These are phyloP conservation scores for Calephelis nemesis DNA, from an alignment of 1,140 invertebrate species.

Conservation along the genomic window DNA sequence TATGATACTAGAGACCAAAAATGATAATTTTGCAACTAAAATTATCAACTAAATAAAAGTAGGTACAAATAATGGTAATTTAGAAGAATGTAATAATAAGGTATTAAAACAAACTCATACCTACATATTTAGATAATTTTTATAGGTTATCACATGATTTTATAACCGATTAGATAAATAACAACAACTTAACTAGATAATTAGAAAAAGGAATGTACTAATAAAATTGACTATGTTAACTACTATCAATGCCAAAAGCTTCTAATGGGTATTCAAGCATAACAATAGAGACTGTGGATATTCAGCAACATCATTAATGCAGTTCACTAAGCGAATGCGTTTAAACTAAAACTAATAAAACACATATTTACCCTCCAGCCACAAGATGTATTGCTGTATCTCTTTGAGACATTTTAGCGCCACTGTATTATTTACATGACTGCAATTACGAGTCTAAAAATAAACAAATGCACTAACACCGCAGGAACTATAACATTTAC, in stretches of 20 bases:
- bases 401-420: constrained; percentile 83
- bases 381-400: constrained; percentile 92
- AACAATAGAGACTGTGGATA: background rate
- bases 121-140: no score
- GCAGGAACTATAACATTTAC: constrained; percentile 43
- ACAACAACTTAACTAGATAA: no score
- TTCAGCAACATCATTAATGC: background rate
- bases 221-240: background rate
- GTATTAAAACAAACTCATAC: no score
- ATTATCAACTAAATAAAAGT: no score
- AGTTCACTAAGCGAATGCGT: background rate
- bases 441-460: constrained; percentile 74
- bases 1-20: no score
- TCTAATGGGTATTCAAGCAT: background rate
- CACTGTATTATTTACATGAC: constrained; percentile 70
- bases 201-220: no score
- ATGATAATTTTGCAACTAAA: no score
- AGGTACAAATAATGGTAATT: no score
- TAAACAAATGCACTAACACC: constrained; percentile 74
- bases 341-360: background rate
- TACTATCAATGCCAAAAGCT: background rate
- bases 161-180: no score
- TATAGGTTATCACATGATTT: no score
- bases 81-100: no score
- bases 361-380: constrained; percentile 87